Evolutionary conservation across 2,113 vertebrate genomes (phyloP).

Genomic region (Acrocephalus kingi): DNA sequence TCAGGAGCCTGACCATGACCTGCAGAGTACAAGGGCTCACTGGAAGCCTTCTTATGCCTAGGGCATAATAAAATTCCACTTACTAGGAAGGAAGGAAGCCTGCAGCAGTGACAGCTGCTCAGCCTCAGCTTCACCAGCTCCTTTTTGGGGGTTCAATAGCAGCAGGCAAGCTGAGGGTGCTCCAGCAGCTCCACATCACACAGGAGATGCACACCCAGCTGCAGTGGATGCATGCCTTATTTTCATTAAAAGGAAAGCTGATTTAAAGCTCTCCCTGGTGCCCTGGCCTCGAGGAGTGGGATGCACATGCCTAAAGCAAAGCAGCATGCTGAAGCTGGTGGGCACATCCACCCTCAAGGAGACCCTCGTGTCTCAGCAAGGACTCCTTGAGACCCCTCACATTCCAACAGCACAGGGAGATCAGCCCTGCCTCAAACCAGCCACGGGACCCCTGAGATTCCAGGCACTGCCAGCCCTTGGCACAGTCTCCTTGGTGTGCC

Average conservation of each 20-base stretch:
- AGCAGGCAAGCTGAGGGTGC: neutral
- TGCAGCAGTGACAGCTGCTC: neutral
- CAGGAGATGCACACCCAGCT: neutral
- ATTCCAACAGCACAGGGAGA: accelerated
- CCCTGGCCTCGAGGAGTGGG: accelerated
- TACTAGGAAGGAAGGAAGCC: neutral
- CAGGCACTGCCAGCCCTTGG: neutral
- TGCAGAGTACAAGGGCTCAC: neutral
- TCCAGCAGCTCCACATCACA: neutral
- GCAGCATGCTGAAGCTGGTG: neutral
- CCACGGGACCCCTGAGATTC: accelerated
- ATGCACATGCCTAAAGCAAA: neutral
- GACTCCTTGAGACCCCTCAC: accelerated
- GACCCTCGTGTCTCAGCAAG: accelerated
- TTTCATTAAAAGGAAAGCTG: neutral
- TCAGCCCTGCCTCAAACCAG: neutral
- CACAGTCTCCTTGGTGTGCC: accelerated
- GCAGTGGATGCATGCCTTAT: neutral
- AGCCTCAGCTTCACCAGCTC: neutral
- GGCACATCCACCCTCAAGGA: accelerated
- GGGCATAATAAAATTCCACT: neutral
- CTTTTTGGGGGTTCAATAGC: neutral
- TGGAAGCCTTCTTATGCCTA: neutral
- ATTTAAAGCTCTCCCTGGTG: neutral
- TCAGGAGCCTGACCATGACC: neutral